A percentile compares a stretch with the other conserved stretches of the same genome.
Conservation (phyloP, 1,140 invertebrate species). For the Hyles euphorbiae region DNA sequence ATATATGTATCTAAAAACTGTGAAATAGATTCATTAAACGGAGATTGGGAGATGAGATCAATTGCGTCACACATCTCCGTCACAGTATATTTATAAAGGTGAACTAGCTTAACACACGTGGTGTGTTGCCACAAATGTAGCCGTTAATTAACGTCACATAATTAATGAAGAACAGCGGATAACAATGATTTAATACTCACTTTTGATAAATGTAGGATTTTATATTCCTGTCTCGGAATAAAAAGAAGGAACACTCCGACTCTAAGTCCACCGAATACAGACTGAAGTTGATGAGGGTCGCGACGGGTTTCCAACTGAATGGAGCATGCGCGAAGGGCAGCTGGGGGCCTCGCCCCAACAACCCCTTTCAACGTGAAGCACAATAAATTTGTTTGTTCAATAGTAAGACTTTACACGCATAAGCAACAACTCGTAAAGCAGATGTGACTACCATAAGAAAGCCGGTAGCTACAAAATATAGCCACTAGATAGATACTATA, state of each 20-base stretch:
- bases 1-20: neutral
- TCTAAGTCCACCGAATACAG: constrained; percentile 23
- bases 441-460: neutral
- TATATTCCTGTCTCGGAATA: constrained; percentile 45
- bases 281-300: constrained; percentile 59
- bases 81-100: constrained; percentile 23
- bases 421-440: constrained; percentile 5
- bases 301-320: constrained; percentile 41
- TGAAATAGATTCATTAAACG: neutral
- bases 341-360: constrained; percentile 32
- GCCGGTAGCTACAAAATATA: too few relatives aligned
- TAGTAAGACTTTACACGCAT: constrained; percentile 37
- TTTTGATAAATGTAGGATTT: constrained; percentile 59
- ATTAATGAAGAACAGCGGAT: neutral
- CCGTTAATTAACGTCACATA: neutral
- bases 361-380: constrained; percentile 28
- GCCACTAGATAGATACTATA: too few relatives aligned
- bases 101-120: constrained; percentile 11
- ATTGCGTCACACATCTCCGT: constrained; percentile 17
- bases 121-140: neutral
- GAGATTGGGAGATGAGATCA: neutral
- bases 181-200: constrained; percentile 39
- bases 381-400: constrained; percentile 35
- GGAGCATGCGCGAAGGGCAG: constrained; percentile 58
- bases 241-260: constrained; percentile 32